Evolutionary conservation across 2,797 vertebrate species (phyloP), one percentile per base, ranked within the genome.

Genomic region (Phalloptychus januarius): DNA sequence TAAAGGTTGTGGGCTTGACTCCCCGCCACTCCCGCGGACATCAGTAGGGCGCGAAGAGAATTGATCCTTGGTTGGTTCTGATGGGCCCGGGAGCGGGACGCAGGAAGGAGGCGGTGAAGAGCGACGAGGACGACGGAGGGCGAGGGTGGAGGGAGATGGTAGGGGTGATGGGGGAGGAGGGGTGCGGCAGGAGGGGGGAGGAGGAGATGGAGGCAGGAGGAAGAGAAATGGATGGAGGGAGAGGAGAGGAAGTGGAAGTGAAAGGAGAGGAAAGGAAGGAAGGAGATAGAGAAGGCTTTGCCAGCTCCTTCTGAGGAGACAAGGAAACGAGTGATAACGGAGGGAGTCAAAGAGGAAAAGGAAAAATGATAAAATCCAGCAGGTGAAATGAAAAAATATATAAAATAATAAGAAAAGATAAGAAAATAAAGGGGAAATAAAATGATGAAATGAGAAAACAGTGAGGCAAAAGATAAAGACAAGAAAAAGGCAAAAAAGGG

Each of bases 11-110:
- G 1, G 3, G 71, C 77, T 82, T 1, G 18, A 77, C 11, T 73
- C 72, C 72, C 50, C 25, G 5, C n/a, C 6, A 1, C 15, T 7
- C 1, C 40, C 76, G 0, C 23, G 45, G 40, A 44, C 70, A 33
- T 96, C 87, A 99, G 93, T 99, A 98, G 0, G 97, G 98, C 2
- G 97, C 87, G 81, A 98, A 99, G 74, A 99, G 96, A 76, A 99
- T 97, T 5, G 98, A 98, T 72, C 96, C 94, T 0, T 96, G 96
- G 0, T 96, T 95, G 0, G 96, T 93, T 38, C 97, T 95, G 75
- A 99, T 96, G 82, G 98, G 97, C 74, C 97, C 98, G 0, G 97
- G 98, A 50, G 97, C 96, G 0, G 97, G 95, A 85, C 97, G 95
- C 78, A 99, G 95, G 83, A 99, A 96, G 69, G 98, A 96, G 0